phyloP scores from a whole-genome alignment of 2,888 invertebrate species.

The Ectobius pallidus region DNA sequence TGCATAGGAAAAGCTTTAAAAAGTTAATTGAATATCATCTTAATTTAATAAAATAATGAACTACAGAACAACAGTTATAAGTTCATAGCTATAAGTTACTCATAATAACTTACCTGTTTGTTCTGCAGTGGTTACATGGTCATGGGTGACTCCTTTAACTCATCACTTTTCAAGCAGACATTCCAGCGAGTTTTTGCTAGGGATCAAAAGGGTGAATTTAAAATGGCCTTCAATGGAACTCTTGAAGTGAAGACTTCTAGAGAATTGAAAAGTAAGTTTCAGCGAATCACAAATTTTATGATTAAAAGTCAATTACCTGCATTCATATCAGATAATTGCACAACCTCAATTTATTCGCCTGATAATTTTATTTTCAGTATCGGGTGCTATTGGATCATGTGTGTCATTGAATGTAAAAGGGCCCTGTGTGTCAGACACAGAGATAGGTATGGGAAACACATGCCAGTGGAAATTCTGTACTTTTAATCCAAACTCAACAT shows the following conservation, averaged over 20 bases:
- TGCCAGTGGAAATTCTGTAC: slow-evolving; percentile 99
- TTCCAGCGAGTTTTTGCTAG: slow-evolving; percentile 97
- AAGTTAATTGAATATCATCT: no score
- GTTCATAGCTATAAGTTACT: no score
- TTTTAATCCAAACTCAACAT: slow-evolving; percentile 88
- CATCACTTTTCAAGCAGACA: slow-evolving; percentile 98
- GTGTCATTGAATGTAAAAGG: slow-evolving; percentile 93
- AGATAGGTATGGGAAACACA: slow-evolving; percentile 97
- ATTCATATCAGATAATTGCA: no score
- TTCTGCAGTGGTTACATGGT: slow-evolving; percentile 93
- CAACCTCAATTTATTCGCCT: no score
- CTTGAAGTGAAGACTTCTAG: slow-evolving; percentile 96
- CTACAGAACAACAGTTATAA: no score
- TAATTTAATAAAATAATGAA: no score
- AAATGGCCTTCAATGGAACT: slow-evolving; percentile 98
- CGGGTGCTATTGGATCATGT: slow-evolving; percentile 96
- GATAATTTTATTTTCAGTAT: slow-evolving; percentile 63
- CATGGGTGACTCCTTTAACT: slow-evolving; percentile 99
- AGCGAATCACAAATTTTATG: no score
- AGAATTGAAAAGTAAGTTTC: slow-evolving; percentile 78
- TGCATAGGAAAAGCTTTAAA: no score
- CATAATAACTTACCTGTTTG: no score
- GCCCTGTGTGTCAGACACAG: slow-evolving; percentile 92
- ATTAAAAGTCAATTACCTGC: no score
- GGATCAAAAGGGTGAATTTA: slow-evolving; percentile 86